Percentiles rank a stretch among this genome's conserved stretches.
phyloP scores from a whole-genome alignment of 37 sponge, comb jelly and placozoan genomes.

The Aphrocallistes beatrix region DNA sequence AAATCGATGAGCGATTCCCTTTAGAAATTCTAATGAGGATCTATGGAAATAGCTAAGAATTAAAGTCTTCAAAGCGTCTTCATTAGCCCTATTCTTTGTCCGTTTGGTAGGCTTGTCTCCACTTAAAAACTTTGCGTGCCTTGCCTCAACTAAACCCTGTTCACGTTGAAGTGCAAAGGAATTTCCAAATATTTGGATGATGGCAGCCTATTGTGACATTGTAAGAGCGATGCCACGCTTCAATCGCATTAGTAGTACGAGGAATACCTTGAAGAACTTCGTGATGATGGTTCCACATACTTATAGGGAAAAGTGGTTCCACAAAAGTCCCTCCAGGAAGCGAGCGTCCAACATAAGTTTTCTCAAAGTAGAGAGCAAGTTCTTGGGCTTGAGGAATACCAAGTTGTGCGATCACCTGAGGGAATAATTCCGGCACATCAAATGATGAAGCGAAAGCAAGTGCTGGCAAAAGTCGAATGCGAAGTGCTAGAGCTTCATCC shows the following conservation, averaged over 20 bases:
- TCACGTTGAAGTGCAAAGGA: not conserved
- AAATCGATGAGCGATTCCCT: not conserved
- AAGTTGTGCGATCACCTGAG: constrained; percentile 3
- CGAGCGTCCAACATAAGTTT: not conserved
- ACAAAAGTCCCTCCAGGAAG: not conserved
- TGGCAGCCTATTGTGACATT: constrained; percentile 2
- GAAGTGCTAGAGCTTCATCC: not conserved
- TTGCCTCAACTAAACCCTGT: constrained; percentile 5
- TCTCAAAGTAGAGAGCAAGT: constrained; percentile 10
- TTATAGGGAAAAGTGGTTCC: not conserved
- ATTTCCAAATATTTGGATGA: constrained; percentile 14
- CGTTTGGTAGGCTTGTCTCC: constrained; percentile 9
- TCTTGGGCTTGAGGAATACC: not conserved
- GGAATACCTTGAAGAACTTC: not conserved
- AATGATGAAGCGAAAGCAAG: constrained; percentile 2
- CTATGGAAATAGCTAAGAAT: not conserved
- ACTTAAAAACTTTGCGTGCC: not conserved
- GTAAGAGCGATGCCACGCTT: not conserved
- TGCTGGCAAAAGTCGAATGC: not conserved
- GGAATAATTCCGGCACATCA: not conserved
- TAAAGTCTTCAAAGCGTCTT: not conserved
- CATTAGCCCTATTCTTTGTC: not conserved
- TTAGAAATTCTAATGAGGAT: not conserved
- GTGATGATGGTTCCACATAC: constrained; percentile 13
- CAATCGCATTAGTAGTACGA: not conserved